A percentile compares a stretch with the other conserved stretches of the same genome.
These are phyloP conservation scores for Xiphophorus couchianus DNA, from an alignment of 2,113 vertebrate genomes.

Conservation along the genomic window DNA sequence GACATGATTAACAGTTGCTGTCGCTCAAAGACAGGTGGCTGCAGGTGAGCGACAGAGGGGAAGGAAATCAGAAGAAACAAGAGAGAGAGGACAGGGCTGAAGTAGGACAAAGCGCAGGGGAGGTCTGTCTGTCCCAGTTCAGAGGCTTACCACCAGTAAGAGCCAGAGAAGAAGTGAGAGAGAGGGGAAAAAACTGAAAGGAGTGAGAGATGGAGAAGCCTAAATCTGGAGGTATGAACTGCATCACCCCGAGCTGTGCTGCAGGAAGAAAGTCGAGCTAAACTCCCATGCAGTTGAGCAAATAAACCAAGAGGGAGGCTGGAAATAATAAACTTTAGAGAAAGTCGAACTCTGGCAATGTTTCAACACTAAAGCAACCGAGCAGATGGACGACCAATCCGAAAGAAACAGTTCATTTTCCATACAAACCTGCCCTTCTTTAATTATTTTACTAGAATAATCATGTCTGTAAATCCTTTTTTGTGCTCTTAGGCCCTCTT, in stretches of 20 bases:
- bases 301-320: constrained; percentile 34
- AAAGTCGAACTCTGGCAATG: constrained; percentile 20
- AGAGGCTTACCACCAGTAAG: constrained; percentile 65
- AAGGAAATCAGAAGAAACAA: constrained; percentile 47
- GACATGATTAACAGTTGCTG: constrained; percentile 32
- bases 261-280: constrained; percentile 57
- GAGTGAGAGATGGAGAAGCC: constrained; percentile 53
- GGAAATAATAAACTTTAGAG: constrained; percentile 20
- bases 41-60: constrained; percentile 31
- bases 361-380: neutral
- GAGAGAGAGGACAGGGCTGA: constrained; percentile 64
- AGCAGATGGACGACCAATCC: constrained; percentile 16
- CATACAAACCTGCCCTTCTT: no score
- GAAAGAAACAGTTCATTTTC: neutral
- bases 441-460: constrained; percentile 7
- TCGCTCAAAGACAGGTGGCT: constrained; percentile 23
- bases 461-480: neutral
- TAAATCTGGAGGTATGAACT: constrained; percentile 73
- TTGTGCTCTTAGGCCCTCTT: constrained; percentile 11
- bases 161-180: constrained; percentile 49
- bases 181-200: constrained; percentile 27
- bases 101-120: constrained; percentile 83
- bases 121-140: constrained; percentile 81
- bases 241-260: constrained; percentile 44
- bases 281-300: constrained; percentile 22